Evolutionary conservation across 2,888 invertebrate genomes (phyloP).

Genomic region (Laothoe populi): DNA sequence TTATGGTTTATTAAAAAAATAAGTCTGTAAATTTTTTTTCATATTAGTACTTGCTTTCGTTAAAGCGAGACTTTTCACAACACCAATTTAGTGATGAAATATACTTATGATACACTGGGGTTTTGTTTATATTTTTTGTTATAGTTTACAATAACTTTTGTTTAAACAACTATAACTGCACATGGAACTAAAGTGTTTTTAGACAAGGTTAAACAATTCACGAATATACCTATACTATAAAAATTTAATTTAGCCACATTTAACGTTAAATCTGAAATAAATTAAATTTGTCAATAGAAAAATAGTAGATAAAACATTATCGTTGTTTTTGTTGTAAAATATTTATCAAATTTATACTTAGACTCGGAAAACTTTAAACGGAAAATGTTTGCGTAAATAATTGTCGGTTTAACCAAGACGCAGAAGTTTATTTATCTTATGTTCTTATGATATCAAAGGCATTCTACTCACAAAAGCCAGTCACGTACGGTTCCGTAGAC

Average conservation of each 20-base stretch:
- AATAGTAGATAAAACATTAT: background rate
- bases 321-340: too few species aligned
- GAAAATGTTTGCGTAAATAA: background rate
- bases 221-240: background rate
- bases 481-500: slow-evolving; percentile 57
- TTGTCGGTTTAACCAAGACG: too few species aligned
- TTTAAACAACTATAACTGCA: slow-evolving; percentile 21
- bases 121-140: slow-evolving; percentile 23
- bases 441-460: slow-evolving; percentile 51
- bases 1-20: too few species aligned
- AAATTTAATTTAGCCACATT: background rate
- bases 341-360: too few species aligned
- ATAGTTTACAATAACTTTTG: slow-evolving; percentile 24
- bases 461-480: slow-evolving; percentile 50
- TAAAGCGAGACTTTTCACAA: too few species aligned
- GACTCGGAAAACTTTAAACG: background rate
- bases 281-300: background rate
- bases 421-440: slow-evolving; percentile 3
- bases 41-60: too few species aligned
- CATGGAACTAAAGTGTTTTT: background rate
- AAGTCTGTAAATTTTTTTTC: too few species aligned
- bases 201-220: slow-evolving; percentile 9
- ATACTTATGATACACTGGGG: too few species aligned
- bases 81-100: too few species aligned
- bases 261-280: background rate